Evolutionary conservation across 2,888 invertebrate genomes (phyloP).

Genomic region (Podabrus alpinus): DNA sequence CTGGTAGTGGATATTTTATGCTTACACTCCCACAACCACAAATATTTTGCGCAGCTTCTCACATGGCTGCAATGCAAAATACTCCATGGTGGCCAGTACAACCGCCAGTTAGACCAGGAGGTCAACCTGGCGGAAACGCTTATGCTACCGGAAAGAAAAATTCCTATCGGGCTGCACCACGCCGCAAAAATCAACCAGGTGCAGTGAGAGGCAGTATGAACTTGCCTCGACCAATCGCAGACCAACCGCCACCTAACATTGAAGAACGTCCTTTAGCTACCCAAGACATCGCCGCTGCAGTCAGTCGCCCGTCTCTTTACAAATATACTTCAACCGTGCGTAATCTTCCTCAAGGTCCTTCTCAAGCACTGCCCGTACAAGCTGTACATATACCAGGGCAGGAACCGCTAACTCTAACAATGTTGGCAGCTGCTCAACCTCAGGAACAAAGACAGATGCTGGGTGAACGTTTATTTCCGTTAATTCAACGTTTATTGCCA

Average conservation of each 20-base stretch:
- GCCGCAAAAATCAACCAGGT: slow-evolving; percentile 59
- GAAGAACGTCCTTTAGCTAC: slow-evolving; percentile 67
- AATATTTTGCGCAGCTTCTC: slow-evolving; percentile 88
- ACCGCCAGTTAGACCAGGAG: slow-evolving; percentile 75
- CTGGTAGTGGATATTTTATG: slow-evolving; percentile 84
- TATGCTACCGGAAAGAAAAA: slow-evolving; percentile 69
- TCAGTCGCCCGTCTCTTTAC: slow-evolving; percentile 76
- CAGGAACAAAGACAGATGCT: slow-evolving; percentile 99
- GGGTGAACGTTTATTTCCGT: slow-evolving; percentile 96
- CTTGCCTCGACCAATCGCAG: slow-evolving; percentile 85
- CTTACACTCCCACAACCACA: slow-evolving; percentile 90
- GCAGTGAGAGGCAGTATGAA: slow-evolving; percentile 73
- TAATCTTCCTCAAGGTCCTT: slow-evolving; percentile 74
- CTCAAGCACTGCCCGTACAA: slow-evolving; percentile 67
- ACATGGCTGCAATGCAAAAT: slow-evolving; percentile 88
- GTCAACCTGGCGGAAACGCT: slow-evolving; percentile 60
- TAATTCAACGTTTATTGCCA: too few relatives aligned
- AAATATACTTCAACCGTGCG: slow-evolving; percentile 92
- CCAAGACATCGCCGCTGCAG: slow-evolving; percentile 67
- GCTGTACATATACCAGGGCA: slow-evolving; percentile 92
- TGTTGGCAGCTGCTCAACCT: slow-evolving; percentile 93
- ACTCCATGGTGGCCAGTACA: slow-evolving; percentile 89
- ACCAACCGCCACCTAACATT: slow-evolving; percentile 75
- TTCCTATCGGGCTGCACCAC: slow-evolving; percentile 50
- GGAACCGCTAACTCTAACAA: slow-evolving; percentile 95